These are phyloP conservation scores for Natrix natrix DNA, from an alignment of 2,797 vertebrate species.

Conservation along the genomic window DNA sequence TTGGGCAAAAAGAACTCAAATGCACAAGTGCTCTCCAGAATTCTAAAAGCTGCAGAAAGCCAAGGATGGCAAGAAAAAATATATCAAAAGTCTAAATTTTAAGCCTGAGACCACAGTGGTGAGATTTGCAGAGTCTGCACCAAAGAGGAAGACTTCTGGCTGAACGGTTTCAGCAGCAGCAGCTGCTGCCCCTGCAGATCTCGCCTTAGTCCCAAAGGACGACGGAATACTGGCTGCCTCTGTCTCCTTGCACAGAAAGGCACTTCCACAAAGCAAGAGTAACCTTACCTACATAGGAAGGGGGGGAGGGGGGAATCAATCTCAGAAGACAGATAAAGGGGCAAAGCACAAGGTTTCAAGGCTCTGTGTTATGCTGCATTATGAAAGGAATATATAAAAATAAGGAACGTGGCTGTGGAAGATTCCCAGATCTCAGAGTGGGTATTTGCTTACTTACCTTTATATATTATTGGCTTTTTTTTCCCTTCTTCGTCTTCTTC, in stretches of 20 bases:
- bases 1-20: neutral
- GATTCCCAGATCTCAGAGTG: too few species aligned
- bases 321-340: neutral
- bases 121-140: neutral
- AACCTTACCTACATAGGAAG: neutral
- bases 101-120: neutral
- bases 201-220: neutral
- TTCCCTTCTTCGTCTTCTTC: conserved; percentile 68
- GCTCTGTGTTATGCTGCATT: neutral
- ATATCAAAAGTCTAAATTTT: neutral
- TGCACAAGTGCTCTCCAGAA: neutral
- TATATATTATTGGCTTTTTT: conserved; percentile 83
- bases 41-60: neutral
- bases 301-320: neutral
- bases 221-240: neutral
- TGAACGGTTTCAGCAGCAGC: neutral
- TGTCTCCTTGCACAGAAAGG: neutral
- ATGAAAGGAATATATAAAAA: neutral
- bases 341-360: neutral
- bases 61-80: neutral
- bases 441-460: conserved; percentile 77
- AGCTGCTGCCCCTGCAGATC: neutral
- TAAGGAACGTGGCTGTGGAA: neutral
- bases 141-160: neutral
- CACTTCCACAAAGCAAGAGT: neutral